phyloP scores from a whole-genome alignment of 2,113 vertebrate species.

The Oncorhynchus nerka region DNA sequence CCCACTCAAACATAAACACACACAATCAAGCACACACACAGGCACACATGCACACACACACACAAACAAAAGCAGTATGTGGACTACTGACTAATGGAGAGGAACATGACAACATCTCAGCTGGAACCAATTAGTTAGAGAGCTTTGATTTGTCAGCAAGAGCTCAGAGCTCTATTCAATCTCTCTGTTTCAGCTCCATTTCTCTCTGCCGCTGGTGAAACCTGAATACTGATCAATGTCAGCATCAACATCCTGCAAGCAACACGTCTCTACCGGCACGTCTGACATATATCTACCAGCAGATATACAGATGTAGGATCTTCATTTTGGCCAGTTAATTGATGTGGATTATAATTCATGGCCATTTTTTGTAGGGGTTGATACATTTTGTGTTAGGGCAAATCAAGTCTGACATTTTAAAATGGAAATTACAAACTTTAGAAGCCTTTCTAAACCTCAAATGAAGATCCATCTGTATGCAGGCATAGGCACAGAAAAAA shows the following conservation, averaged over 20 bases:
- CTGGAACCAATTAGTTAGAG: constrained; percentile 22
- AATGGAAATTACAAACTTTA: no score
- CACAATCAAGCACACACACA: not conserved
- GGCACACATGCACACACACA: no score
- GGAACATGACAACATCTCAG: constrained; percentile 1
- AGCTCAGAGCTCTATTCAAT: no score
- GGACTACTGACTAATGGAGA: not conserved
- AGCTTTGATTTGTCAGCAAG: constrained; percentile 15
- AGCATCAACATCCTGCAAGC: not conserved
- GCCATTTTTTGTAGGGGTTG: no score
- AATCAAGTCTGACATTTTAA: no score
- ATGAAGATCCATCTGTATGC: not conserved
- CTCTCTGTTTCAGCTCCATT: not conserved
- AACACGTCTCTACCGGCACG: not conserved
- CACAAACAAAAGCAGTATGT: constrained; percentile 15
- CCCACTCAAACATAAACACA: constrained; percentile 19
- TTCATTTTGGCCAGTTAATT: no score
- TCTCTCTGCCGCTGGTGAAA: not conserved
- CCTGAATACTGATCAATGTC: not conserved
- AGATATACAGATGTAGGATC: no score
- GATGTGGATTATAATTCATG: no score
- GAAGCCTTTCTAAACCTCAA: no score
- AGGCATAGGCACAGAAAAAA: not conserved
- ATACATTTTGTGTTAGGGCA: no score
- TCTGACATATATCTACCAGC: not conserved